Evolutionary conservation across 2,888 invertebrate genomes (phyloP).

Genomic region (Mythimna vitellina): DNA sequence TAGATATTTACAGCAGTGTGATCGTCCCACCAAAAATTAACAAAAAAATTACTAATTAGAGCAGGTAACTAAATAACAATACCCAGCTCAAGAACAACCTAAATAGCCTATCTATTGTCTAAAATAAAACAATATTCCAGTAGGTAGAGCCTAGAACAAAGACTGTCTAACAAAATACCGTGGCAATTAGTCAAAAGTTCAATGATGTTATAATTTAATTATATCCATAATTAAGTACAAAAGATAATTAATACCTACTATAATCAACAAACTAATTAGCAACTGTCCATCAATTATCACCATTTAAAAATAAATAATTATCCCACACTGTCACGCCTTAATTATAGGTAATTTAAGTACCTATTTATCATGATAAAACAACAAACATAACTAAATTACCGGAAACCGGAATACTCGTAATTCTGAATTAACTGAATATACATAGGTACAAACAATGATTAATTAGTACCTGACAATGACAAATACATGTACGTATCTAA

Average conservation of each 20-base stretch:
- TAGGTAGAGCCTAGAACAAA: not conserved
- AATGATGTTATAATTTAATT: not conserved
- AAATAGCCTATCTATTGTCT: not conserved
- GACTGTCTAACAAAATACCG: not conserved
- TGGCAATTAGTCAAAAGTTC: not conserved
- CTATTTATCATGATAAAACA: conserved; percentile 15
- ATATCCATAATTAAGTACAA: not conserved
- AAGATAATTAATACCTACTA: conserved; percentile 11
- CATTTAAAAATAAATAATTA: conserved; percentile 1
- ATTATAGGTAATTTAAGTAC: not conserved
- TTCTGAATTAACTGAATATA: conserved; percentile 12
- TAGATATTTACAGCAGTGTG: not conserved
- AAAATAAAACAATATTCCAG: not conserved
- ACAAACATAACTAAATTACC: not conserved
- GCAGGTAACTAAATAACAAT: not conserved
- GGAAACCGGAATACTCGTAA: not conserved
- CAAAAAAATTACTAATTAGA: not conserved
- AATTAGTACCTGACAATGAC: conserved; percentile 35
- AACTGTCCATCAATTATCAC: not conserved
- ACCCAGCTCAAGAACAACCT: not conserved
- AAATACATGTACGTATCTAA: conserved; percentile 19
- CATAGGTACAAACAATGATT: conserved; percentile 9
- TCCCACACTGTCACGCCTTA: not conserved
- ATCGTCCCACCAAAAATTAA: not conserved
- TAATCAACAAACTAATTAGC: conserved; percentile 22